Base-by-base conservation (phyloP, 2,113 vertebrate genomes). In the Corythoichthys intestinalis region DNA sequence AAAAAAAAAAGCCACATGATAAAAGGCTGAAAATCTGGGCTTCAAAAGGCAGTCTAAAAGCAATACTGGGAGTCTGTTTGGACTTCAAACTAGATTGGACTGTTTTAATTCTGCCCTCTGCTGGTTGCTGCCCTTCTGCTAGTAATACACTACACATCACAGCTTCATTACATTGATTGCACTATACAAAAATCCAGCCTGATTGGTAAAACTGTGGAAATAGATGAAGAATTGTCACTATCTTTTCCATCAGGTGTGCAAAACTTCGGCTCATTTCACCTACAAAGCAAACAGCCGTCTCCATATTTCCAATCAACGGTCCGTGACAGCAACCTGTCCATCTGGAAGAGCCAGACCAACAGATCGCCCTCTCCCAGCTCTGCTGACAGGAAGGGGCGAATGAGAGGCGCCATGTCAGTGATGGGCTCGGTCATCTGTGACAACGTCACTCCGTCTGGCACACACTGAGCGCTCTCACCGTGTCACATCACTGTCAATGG, bases 351-450 rank as follows among this genome's bases (percentile, higher is more conserved):
- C 17, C 72, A 54, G 71, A 71, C 39, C 74, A 79, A 86, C 85
- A 84, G 73, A 80, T 81, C 58, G 41, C 35, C 65, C 75, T 86
- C 74, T 85, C 77, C 83, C 68, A 65, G 73, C 71, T 53, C 70
- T 39, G 78, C 71, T 69, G 81, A 73, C 52, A 70, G 63, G 70
- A 72, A 10, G 67, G 35, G 70, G 49, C 10, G 57, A 82, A 81
- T 41, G 74, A 77, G 65, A 69, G 54, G 64, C 66, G 74, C 71
- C 86, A 89, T 85, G 89, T 86, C 78, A 81, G 83, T 75, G 86
- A 87, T 81, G 78, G 88, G 78, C 79, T 78, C 82, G 0, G 57
- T 73, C 48, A 65, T 75, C 68, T 34, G 77, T 71, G 74, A 68
- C 72, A 63, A 58, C 17, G 4, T 17, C 50, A 35, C 47, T 52